A percentile compares a stretch with the other conserved stretches of the same genome.
These are phyloP conservation scores for Chelon auratus DNA, from an alignment of 2,797 vertebrate genomes.

Conservation along the genomic window DNA sequence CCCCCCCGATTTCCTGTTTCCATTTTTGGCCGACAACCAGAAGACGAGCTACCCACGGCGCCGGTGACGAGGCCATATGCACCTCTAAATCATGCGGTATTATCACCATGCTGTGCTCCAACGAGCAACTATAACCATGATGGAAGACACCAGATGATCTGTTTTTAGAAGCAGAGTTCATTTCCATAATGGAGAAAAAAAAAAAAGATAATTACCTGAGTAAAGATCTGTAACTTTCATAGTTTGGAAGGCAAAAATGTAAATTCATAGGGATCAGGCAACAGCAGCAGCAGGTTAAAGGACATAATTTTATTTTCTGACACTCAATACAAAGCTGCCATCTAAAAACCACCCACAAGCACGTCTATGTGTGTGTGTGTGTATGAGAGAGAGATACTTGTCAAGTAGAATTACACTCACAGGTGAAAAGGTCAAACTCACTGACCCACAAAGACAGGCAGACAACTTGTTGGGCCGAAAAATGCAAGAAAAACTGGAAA, in stretches of 20 bases:
- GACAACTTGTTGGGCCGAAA: conserved; percentile 51
- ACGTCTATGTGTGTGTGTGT: background rate
- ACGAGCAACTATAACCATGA: conserved; percentile 70
- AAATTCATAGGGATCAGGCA: background rate
- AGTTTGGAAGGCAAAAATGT: background rate
- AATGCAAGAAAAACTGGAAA: conserved; percentile 57
- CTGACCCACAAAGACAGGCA: conserved; percentile 44
- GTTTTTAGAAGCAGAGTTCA: conserved; percentile 51
- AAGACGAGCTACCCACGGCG: conserved; percentile 40
- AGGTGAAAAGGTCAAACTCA: conserved; percentile 69
- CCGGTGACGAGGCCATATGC: conserved; percentile 68
- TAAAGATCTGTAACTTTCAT: background rate
- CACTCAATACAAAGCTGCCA: background rate
- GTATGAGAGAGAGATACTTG: conserved; percentile 32
- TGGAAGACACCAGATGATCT: conserved; percentile 74
- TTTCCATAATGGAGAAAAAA: conserved; percentile 53
- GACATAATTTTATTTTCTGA: background rate
- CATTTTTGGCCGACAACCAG: conserved; percentile 54
- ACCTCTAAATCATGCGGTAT: conserved; percentile 75
- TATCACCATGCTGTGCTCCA: conserved; percentile 67
- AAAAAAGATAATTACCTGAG: background rate
- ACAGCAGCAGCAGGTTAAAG: background rate
- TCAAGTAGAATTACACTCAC: conserved; percentile 60
- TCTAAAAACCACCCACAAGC: background rate
- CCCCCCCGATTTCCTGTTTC: conserved; percentile 49